Evolutionary conservation across 1,140 invertebrate species (phyloP).

Genomic region (Choristoneura fumiferana): DNA sequence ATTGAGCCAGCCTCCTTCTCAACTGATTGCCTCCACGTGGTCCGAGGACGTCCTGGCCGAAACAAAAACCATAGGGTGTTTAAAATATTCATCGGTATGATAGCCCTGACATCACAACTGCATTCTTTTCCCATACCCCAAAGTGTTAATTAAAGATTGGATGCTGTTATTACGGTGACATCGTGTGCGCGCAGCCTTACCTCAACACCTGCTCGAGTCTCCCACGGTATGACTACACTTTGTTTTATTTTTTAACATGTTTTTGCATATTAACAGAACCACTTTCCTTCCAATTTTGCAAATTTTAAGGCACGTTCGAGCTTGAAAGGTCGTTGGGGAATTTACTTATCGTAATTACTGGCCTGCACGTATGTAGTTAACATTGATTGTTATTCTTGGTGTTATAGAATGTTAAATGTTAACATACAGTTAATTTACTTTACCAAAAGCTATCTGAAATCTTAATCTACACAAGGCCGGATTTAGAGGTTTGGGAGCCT

Average conservation of each 20-base stretch:
- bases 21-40: too few relatives aligned
- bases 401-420: too few relatives aligned
- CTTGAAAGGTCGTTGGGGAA: neutral
- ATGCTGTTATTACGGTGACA: slow-evolving; percentile 23
- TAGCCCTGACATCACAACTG: neutral
- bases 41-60: too few relatives aligned
- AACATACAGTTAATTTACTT: too few relatives aligned
- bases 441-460: too few relatives aligned
- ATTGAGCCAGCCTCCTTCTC: too few relatives aligned
- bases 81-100: slow-evolving; percentile 1
- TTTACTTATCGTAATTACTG: neutral
- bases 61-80: too few relatives aligned
- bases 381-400: too few relatives aligned
- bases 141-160: slow-evolving; percentile 37
- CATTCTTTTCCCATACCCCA: slow-evolving; percentile 3
- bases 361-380: too few relatives aligned
- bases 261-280: slow-evolving; percentile 56
- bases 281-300: slow-evolving; percentile 71
- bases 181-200: slow-evolving; percentile 30
- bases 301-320: slow-evolving; percentile 41
- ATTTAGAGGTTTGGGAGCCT: too few relatives aligned
- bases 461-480: too few relatives aligned
- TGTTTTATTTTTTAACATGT: slow-evolving; percentile 33
- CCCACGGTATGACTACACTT: slow-evolving; percentile 56
- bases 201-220: slow-evolving; percentile 60